Base-by-base conservation (phyloP, 2,113 vertebrate genomes). In the Seriola quinqueradiata region DNA sequence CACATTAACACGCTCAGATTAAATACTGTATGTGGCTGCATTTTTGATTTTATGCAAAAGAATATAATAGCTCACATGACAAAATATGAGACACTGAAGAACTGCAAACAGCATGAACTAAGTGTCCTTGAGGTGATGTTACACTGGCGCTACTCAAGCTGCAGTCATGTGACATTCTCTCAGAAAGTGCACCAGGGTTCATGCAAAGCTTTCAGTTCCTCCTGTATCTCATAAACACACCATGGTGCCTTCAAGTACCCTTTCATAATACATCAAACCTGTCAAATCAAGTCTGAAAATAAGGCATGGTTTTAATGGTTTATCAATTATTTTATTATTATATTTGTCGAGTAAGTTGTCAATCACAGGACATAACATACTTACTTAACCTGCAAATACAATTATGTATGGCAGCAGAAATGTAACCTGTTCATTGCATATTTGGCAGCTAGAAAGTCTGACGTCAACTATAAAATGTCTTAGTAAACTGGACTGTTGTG, bases 91-190 rank as follows among this genome's bases (percentile, higher is more conserved):
- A 63, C 34, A 34, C 34, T 1, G 21, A 65, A 44, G 52, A 70
- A 68, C 8, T 59, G 73, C 63, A 68, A 71, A 66, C 59, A 55
- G 75, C 66, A 9, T n/a, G 69, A 17, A 59, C 77, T 13, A 16
- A 38, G 40, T 88, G 60, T 79, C 25, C 73, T 46, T 75, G 50
- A 48, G 25, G 25, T 57, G 63, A 67, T 74, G 71, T 87, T 69
- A 79, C 28, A 0, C 11, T 46, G 21, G 32, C 80, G 66, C 57
- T 23, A 68, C 58, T 77, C 23, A 59, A 61, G 64, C 65, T 66
- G 19, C 10, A 11, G 75, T 81, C 87, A 86, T 65, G 65, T 90
- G 82, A 88, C 61, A 58, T 57, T 64, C 79, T 55, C 16, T 42
- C 4, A 48, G 38, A 85, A 70, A 52, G 50, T 36, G 50, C 81